Base-by-base conservation (phyloP, 2,888 invertebrate species). In the Nudaria mundana region DNA sequence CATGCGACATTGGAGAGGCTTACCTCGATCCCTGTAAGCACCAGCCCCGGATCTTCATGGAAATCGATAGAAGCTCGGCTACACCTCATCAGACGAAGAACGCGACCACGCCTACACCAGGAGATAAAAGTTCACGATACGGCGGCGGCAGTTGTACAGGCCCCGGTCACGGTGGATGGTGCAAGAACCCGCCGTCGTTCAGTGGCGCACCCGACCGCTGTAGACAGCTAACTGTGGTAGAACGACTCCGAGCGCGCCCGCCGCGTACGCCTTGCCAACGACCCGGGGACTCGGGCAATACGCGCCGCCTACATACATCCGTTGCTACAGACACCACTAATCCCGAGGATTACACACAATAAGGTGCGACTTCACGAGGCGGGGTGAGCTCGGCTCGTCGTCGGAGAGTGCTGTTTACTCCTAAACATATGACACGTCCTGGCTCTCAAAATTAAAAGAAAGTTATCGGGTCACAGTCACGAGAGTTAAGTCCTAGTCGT, bases 371-470 rank as follows among this genome's bases (percentile, higher is more conserved):
- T 67, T 10, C 49, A 55, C 11, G 63, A 61, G 40, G 67, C 66
- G 11, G 71, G 66, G 1, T 51, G 51, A 2, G 76, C 76, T 0
- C 68, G 75, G 10, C 45, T 63, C n/a, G 49, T 55, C 1, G 20
- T 22, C 2, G 33, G 30, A 4, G 15, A 8, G 6, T 16, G n/a
- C n/a, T n/a, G 14, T 12, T 13, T 3, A 2, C n/a, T n/a, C n/a
- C n/a, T 39, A 24, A 3, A 33, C 18, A 3, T 33, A 22, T 2
- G 48, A 48, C n/a, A n/a, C n/a, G 11, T 47, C 63, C 0, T 66
- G 68, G 66, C 40, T 66, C 4, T 54, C 61, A 1, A 48, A 5
- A 44, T 64, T 5, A 57, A 60, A 25, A 55, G 56, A 18, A 63
- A 56, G 26, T 30, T 56, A 5, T 37, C 51, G 0, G 46, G 51